These are phyloP conservation scores for Brachyalestes nurse DNA, from an alignment of 2,797 vertebrate species.

Conservation along the genomic window DNA sequence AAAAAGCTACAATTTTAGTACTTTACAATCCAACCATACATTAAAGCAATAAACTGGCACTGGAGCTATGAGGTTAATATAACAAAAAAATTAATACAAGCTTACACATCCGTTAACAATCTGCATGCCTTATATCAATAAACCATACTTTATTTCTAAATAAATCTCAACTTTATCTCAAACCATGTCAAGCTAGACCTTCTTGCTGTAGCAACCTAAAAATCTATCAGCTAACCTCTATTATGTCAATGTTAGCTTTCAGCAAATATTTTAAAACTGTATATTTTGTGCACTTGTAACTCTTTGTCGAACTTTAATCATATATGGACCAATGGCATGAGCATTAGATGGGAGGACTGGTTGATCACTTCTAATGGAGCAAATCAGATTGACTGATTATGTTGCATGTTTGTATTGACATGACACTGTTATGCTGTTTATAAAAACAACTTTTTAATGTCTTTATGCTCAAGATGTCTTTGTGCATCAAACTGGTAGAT, in stretches of 20 bases:
- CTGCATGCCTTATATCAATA: not conserved
- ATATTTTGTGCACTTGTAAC: not conserved
- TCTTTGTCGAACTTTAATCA: not conserved
- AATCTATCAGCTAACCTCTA: too few relatives aligned
- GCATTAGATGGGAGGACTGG: slow-evolving; percentile 6
- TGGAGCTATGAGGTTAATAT: not conserved
- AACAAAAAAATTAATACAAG: not conserved
- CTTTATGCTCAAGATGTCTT: not conserved
- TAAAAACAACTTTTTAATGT: slow-evolving; percentile 15
- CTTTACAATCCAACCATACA: slow-evolving; percentile 3
- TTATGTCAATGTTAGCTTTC: too few relatives aligned
- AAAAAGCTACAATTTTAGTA: not conserved
- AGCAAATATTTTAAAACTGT: not conserved
- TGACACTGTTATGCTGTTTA: slow-evolving; percentile 21
- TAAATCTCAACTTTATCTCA: too few relatives aligned
- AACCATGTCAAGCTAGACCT: not conserved
- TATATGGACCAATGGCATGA: not conserved
- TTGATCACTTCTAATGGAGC: slow-evolving; percentile 23
- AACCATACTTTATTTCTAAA: too few relatives aligned
- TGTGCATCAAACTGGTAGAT: not conserved
- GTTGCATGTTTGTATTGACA: slow-evolving; percentile 5
- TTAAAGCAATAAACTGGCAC: not conserved
- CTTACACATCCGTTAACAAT: not conserved
- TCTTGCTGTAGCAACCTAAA: too few relatives aligned
- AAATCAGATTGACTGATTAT: slow-evolving; percentile 38